Base-by-base conservation (phyloP, 2,797 vertebrate species). In the Acanthurus tractus region DNA sequence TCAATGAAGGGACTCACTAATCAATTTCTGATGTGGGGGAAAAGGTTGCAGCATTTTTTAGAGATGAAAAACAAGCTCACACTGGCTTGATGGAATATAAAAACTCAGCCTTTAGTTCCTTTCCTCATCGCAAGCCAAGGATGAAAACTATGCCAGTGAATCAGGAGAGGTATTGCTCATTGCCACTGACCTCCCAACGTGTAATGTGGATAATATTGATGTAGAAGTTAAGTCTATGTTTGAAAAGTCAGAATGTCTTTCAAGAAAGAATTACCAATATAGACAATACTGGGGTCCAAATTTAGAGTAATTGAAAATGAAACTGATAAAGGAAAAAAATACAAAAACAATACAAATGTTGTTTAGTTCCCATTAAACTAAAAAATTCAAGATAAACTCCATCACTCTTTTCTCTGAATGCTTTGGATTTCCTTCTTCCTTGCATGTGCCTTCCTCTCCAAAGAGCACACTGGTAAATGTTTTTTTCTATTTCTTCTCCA, bases 341-440 rank as follows among this genome's bases (percentile, higher is more conserved):
- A 29, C 25, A 29, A 4, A 29, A 29, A 29, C 25, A 29, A 29
- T 29, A 29, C 25, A 29, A 29, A 29, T 29, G 25, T 29, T 25
- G 25, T 3, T 29, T 29, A 29, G 25, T 29, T 29, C 25, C 25
- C 25, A 4, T 29, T 29, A 3, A 29, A 29, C 2, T 29, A 29
- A 29, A 40, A 46, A 46, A 46, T 7, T 46, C 14, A 46, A 46
- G 14, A 17, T 8, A 9, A 50, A 20, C 49, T 50, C 49, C 49
- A 50, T 1, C 49, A 22, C 2, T 67, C 40, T 62, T 62, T 22
- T 67, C 55, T 85, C 20, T 79, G 48, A 79, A 56, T 76, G 55
- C 11, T 38, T 68, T 82, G 76, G 72, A 79, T 84, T 82, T 83
- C 68, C 73, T 66, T 82, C 42, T 64, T 75, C 63, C 74, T 82